These are phyloP conservation scores for Ptychoptera contaminata DNA, from an alignment of 2,888 invertebrate species.

Conservation along the genomic window DNA sequence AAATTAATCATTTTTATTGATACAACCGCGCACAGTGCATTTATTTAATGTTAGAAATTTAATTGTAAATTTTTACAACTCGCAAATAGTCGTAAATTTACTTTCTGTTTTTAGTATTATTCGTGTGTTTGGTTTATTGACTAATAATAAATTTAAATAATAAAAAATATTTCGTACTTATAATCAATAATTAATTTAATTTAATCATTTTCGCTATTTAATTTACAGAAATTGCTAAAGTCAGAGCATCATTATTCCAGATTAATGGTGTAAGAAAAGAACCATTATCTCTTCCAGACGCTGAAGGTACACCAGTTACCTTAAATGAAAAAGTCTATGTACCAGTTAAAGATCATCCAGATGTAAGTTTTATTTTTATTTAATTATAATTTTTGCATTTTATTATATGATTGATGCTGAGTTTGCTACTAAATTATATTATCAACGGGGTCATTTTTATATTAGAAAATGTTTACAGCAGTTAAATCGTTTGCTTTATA, in stretches of 20 bases:
- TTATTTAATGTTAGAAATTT: too few species aligned
- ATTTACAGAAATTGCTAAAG: conserved; percentile 92
- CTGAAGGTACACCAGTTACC: conserved; percentile 79
- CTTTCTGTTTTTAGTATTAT: too few species aligned
- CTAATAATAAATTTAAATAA: too few species aligned
- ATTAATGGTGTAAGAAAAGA: conserved; percentile 95
- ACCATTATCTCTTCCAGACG: conserved; percentile 78
- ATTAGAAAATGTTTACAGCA: too few species aligned
- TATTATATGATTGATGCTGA: neutral
- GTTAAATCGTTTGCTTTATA: too few species aligned
- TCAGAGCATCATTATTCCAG: conserved; percentile 95
- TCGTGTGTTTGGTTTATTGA: too few species aligned
- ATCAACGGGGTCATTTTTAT: too few species aligned
- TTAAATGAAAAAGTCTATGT: conserved; percentile 99
- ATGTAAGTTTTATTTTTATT: conserved; percentile 53
- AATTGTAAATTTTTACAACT: too few species aligned
- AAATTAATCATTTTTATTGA: too few species aligned
- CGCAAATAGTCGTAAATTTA: too few species aligned
- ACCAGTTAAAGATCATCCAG: conserved; percentile 99
- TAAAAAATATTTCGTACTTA: too few species aligned
- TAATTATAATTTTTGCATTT: neutral
- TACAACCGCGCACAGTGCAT: too few species aligned
- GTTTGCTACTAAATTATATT: neutral
- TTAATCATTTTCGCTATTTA: conserved; percentile 22
- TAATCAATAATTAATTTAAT: conserved; percentile 6